Evolutionary conservation across 2,797 vertebrate species (phyloP), one percentile per base, ranked within the genome.

Genomic region (Gymnoscopelus braueri): DNA sequence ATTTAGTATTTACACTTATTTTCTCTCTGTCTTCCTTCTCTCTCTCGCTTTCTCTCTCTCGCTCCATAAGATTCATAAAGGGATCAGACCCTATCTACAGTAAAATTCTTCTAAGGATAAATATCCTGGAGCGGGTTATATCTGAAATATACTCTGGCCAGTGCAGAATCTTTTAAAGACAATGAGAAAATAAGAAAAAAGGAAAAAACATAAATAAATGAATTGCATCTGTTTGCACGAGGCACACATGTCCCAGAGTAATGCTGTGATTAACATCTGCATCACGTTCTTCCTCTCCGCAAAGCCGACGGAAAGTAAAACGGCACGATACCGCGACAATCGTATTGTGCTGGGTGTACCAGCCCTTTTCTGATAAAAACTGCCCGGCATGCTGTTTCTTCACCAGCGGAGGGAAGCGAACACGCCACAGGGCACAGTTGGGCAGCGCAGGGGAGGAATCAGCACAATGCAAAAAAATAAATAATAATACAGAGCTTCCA

Each of bases 111-210:
- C 78, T 60, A 63, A 77, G 87, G 81, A 89, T 91, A 87, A 88
- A 92, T 85, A 88, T 90, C 91, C 85, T 78, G 79, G 73, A 83
- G 88, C 84, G 79, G 82, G 68, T 60, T 69, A 69, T 83, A 86
- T 91, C 88, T 89, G 76, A 77, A 87, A 86, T 89, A 90, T 85
- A 73, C 80, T 84, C 60, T 57, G 73, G 72, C 73, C 77, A 67
- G 61, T 13, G 63, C 73, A 79, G 77, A 72, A 71, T 70, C 65
- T 83, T 85, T 65, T 69, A 71, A 82, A 83, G 48, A 72, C 39
- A 44, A 44, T 44, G 39, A 29, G 26, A 29, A 44, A 44, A 44
- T 44, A 44, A 44, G 39, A 61, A 70, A 57, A 47, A 24, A 14
- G 10, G 5, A 78, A 73, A 61, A 56, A 69, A 60, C 9, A 11